Evolutionary conservation across 2,888 invertebrate species (phyloP), one percentile per base, ranked within the genome.

Genomic region (Epiblema foenella): DNA sequence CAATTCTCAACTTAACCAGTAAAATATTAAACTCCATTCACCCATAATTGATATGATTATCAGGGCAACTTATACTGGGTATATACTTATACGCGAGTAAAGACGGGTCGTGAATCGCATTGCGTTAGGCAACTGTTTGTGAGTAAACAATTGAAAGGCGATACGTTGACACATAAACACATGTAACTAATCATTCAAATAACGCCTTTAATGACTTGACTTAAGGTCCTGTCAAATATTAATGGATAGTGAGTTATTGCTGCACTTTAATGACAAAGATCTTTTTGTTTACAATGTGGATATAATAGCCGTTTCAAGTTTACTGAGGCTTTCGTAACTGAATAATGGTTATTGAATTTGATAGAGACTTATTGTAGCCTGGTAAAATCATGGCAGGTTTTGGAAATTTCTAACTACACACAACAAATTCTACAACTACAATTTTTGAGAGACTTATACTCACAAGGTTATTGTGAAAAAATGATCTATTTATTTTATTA

Each of bases 91-190:
- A 8, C 5, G 46, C n/a, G n/a, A n/a, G 46, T 8, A 7, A 46
- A 46, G 46, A 8, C n/a, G 15, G 46, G 4, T 46, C 8, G 5
- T 46, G 15, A 46, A 46, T 46, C 5, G 8, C n/a, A 46, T n/a
- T 29, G 60, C 60, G 46, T 46, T 29, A 11, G 60, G 46, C 46
- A 60, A 17, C 15, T 52, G 52, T 64, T 64, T 64, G 54, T 46
- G 17, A 9, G 42, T 57, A 69, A 69, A 69, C 69, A 69, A 69
- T 69, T 57, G 69, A 64, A 69, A 69, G 64, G 46, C 69, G 64
- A 69, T 69, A 58, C 15, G 57, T 51, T 58, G 39, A 58, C 33
- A 49, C 56, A 46, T 24, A 58, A 56, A 66, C 56, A 46, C 20
- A 39, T n/a, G 39, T 24, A 29, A 66, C 15, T 9, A 20, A 15